phyloP scores from a whole-genome alignment of 2,113 vertebrate genomes.

The Xenopus laevis region DNA sequence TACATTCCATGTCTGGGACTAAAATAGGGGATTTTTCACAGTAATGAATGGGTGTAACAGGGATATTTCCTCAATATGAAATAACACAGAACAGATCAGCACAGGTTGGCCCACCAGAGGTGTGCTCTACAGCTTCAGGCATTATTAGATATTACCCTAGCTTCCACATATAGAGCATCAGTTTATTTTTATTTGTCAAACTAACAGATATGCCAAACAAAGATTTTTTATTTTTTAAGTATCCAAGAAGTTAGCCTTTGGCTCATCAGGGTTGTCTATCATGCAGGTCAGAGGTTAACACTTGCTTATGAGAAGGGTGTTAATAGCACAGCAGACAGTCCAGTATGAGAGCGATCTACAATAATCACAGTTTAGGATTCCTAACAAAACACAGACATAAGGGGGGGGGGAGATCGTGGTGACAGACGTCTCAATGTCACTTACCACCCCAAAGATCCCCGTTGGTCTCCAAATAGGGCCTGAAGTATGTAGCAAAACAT shows the following conservation, averaged over 20 bases:
- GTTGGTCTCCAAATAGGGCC: not conserved
- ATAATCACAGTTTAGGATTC: constrained; percentile 35
- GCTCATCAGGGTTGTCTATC: not conserved
- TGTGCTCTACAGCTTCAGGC: not conserved
- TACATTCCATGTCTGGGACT: constrained; percentile 22
- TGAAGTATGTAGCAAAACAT: not conserved
- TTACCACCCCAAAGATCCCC: not conserved
- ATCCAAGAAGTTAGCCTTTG: not conserved
- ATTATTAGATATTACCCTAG: not conserved
- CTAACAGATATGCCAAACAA: not conserved
- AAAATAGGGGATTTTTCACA: constrained; percentile 3
- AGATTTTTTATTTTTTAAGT: not conserved
- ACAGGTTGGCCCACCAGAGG: not conserved
- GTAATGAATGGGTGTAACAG: constrained; percentile 15
- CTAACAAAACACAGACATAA: constrained; percentile 31
- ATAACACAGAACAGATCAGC: not conserved
- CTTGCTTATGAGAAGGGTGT: constrained; percentile 27
- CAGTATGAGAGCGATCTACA: constrained; percentile 16
- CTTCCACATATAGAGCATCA: not conserved
- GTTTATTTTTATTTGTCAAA: not conserved
- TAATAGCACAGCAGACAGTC: constrained; percentile 18
- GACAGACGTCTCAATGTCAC: constrained; percentile 18
- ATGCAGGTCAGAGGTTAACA: constrained; percentile 30
- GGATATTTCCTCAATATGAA: not conserved
- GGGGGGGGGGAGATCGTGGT: not conserved